Base-by-base conservation (phyloP, 37 sponge, comb jelly and placozoan species). In the Mnemiopsis leidyi region DNA sequence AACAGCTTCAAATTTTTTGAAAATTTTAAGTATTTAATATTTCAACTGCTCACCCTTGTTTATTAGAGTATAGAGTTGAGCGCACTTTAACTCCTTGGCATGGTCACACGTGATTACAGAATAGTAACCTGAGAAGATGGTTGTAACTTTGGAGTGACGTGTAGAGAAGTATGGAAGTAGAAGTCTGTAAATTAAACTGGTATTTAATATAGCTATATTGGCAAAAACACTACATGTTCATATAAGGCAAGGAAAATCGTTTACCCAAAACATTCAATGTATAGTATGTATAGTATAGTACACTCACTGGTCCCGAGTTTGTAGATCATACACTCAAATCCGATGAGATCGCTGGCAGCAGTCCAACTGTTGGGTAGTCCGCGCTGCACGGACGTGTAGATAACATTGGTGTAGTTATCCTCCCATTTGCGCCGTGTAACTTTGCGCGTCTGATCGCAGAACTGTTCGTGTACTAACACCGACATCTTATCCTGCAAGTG, bases 101-200 rank as follows among this genome's bases (percentile, higher is more conserved):
- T 29, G 36, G 36, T 32, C 21, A 16, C 37, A 32, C 82, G 82
- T 34, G 9, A 79, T 35, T 13, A 36, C 82, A 79, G 82, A 79
- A 23, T 79, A 79, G 36, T 79, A 79, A 79, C 82, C 82, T 79
- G 37, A n/a, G n/a, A n/a, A n/a, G n/a, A n/a, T n/a, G n/a, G n/a
- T n/a, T n/a, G n/a, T n/a, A n/a, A n/a, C n/a, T n/a, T n/a, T n/a
- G n/a, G n/a, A n/a, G n/a, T n/a, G n/a, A n/a, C n/a, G n/a, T n/a
- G n/a, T n/a, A n/a, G n/a, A n/a, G n/a, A n/a, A n/a, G n/a, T n/a
- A n/a, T n/a, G n/a, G n/a, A n/a, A n/a, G n/a, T n/a, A n/a, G n/a
- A n/a, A n/a, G n/a, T n/a, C n/a, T n/a, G n/a, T n/a, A 67, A 21
- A 67, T 67, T 67, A n/a, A n/a, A n/a, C n/a, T n/a, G n/a, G n/a